Evolutionary conservation across 2,113 vertebrate genomes (phyloP), one percentile per base, ranked within the genome.

Genomic region (Scatophagus argus): DNA sequence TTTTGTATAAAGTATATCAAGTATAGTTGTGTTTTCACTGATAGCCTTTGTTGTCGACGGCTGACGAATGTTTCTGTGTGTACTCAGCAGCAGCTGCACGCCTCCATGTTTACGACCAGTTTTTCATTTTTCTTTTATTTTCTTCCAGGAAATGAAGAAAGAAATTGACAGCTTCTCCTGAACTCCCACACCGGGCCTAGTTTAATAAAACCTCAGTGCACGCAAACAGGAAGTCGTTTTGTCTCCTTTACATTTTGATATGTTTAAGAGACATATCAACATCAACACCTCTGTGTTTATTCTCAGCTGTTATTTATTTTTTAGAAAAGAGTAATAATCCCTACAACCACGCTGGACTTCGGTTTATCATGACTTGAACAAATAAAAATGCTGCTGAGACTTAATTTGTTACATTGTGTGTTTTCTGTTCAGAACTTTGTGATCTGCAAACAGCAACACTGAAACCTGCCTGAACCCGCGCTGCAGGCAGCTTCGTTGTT

Each of bases 91-190:
- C n/a, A n/a, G 25, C 21, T 39, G 6, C 12, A 5, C 3, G 7
- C 31, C 12, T 44, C 10, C 27, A 36, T 21, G 8, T 34, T 70
- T 8, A 4, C 8, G 19, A 1, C 36, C 19, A 19, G 13, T 51
- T 60, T 32, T 62, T 8, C 2, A 25, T 21, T 27, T 11, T 25
- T 6, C n/a, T 6, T 2, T 1, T 16, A 44, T 47, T 64, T 51
- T 43, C 29, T 66, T 60, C 11, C 70, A 87, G 86, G 86, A 87
- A 65, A 83, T 88, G 84, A 83, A 63, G 76, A 78, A 43, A 21
- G 84, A 83, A 38, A 51, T 85, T 1, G 39, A 80, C 36, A 64
- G 27, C 38, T 88, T 90, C 81, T 80, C 34, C 14, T 79, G 59
- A 82, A 44, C 39, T 2, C 14, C 14, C 2, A 0, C 0, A 0